Conservation (phyloP, 1,140 invertebrate species). For the Tetramorium simillimum region DNA sequence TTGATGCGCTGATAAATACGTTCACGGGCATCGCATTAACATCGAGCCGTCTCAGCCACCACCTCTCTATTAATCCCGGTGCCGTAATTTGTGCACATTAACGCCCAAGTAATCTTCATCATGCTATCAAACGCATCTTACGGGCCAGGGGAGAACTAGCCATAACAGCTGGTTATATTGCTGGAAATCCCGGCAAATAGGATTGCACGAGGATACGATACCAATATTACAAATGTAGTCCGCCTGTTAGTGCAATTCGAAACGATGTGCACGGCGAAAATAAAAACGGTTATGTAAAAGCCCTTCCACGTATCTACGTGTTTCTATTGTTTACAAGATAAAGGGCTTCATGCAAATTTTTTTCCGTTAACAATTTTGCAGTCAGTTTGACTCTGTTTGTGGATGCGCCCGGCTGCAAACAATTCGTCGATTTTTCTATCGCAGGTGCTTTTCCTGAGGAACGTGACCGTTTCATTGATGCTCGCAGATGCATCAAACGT, state of each 20-base stretch:
- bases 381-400: background rate
- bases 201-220: background rate
- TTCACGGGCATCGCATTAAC: slow-evolving; percentile 39
- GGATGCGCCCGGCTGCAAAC: background rate
- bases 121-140: slow-evolving; percentile 32
- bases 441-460: background rate
- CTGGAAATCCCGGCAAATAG: background rate
- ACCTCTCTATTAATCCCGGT: slow-evolving; percentile 39
- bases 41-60: slow-evolving; percentile 5
- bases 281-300: background rate
- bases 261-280: background rate
- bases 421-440: slow-evolving; percentile 17
- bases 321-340: background rate
- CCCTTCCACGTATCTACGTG: background rate
- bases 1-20: slow-evolving; percentile 46
- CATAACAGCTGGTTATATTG: slow-evolving; percentile 13
- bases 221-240: background rate
- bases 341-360: background rate
- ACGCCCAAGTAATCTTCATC: slow-evolving; percentile 43
- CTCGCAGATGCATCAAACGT: slow-evolving; percentile 47
- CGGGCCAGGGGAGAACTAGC: background rate
- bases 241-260: background rate
- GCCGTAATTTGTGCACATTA: slow-evolving; percentile 36
- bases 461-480: slow-evolving; percentile 52
- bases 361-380: background rate